Percentiles rank a stretch among this genome's conserved stretches.
Conservation (phyloP, 2,113 vertebrate species). For the Cynoglossus semilaevis region DNA sequence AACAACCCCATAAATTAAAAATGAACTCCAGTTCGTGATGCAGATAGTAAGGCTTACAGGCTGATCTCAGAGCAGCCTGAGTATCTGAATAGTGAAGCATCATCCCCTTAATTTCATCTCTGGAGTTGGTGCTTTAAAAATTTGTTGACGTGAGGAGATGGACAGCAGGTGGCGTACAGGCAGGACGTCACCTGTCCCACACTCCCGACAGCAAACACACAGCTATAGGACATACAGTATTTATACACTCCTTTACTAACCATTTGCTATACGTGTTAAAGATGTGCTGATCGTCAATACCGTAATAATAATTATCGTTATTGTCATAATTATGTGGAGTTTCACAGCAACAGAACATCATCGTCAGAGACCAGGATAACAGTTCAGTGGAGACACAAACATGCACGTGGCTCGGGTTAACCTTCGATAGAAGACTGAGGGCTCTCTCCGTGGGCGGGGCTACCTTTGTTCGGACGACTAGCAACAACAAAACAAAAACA, state of each 20-base stretch:
- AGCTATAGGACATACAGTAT: slow-evolving; percentile 11
- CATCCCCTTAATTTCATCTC: slow-evolving; percentile 1
- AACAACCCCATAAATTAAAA: neutral
- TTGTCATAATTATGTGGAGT: slow-evolving; percentile 22
- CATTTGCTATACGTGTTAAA: slow-evolving; percentile 18
- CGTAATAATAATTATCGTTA: neutral
- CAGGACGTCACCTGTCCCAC: slow-evolving; percentile 19
- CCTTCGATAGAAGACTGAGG: slow-evolving; percentile 64
- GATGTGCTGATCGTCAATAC: slow-evolving; percentile 29
- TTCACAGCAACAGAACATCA: slow-evolving; percentile 16
- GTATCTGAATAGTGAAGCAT: slow-evolving; percentile 17
- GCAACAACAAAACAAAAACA: slow-evolving; percentile 3
- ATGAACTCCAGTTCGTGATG: neutral
- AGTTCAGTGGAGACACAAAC: slow-evolving; percentile 21
- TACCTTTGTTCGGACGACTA: slow-evolving; percentile 64
- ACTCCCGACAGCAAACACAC: slow-evolving; percentile 3
- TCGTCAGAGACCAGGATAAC: slow-evolving; percentile 11
- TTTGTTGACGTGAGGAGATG: slow-evolving; percentile 5
- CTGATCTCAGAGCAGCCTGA: slow-evolving; percentile 15
- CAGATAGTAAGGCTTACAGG: neutral
- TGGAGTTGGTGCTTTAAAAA: slow-evolving; percentile 8
- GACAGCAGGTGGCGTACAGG: slow-evolving; percentile 1
- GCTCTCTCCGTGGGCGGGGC: slow-evolving; percentile 67
- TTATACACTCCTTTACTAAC: slow-evolving; percentile 17
- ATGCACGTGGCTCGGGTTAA: slow-evolving; percentile 27